Conservation (phyloP, 2,797 vertebrate genomes). For the Syngnathus acus region DNA sequence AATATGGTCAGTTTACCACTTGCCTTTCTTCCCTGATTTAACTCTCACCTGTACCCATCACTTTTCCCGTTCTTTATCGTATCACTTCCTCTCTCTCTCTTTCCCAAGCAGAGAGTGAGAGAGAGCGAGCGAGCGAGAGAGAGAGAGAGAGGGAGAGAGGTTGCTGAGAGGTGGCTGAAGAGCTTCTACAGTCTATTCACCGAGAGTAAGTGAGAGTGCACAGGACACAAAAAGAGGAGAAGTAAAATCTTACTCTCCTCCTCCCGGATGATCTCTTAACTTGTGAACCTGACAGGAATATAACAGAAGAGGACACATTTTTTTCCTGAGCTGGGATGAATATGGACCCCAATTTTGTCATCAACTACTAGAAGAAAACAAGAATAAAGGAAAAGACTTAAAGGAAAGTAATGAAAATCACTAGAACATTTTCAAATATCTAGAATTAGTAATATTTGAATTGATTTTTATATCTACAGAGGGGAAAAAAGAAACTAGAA, state of each 20-base stretch:
- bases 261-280: constrained; percentile 23
- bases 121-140: constrained; percentile 14
- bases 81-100: not conserved
- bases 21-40: not conserved
- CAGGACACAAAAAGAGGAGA: constrained; percentile 18
- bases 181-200: constrained; percentile 19
- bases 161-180: constrained; percentile 19
- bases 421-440: not conserved
- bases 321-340: constrained; percentile 5
- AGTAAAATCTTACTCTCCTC: constrained; percentile 6
- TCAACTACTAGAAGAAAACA: constrained; percentile 17
- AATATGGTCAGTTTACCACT: not conserved
- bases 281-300: constrained; percentile 18
- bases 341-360: constrained; percentile 15
- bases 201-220: constrained; percentile 17
- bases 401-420: not conserved
- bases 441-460: not conserved
- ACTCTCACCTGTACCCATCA: not conserved
- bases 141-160: constrained; percentile 8
- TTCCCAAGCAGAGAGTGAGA: constrained; percentile 15
- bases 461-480: not conserved
- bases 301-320: constrained; percentile 2
- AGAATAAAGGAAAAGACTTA: constrained; percentile 14
- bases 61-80: not conserved
- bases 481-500: not conserved